These are phyloP conservation scores for Pogonomyrmex californicus DNA, from an alignment of 1,140 invertebrate genomes.

Conservation along the genomic window DNA sequence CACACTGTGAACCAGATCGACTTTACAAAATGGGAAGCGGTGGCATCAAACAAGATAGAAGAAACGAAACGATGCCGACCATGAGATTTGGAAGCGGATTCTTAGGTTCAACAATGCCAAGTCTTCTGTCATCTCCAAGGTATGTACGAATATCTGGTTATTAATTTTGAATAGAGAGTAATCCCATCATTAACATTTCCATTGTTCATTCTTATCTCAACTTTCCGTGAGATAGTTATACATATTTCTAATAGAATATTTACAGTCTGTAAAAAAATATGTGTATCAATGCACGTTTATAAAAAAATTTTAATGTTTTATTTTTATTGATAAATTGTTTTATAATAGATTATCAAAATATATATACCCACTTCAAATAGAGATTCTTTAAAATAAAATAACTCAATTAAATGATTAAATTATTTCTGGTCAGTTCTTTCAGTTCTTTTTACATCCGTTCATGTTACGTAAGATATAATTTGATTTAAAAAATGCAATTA, in stretches of 20 bases:
- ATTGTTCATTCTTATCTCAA: conserved; percentile 35
- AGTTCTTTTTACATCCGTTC: neutral
- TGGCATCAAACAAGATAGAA: neutral
- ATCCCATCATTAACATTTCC: conserved; percentile 17
- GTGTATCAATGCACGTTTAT: neutral
- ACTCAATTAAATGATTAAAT: neutral
- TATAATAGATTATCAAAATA: neutral
- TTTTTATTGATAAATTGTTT: neutral
- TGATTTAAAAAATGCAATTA: neutral
- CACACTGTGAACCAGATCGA: conserved; percentile 71
- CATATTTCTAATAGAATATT: neutral
- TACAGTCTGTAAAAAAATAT: conserved; percentile 1
- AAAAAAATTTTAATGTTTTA: neutral
- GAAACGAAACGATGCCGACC: conserved; percentile 29
- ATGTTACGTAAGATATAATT: conserved; percentile 6
- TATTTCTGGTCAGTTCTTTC: neutral
- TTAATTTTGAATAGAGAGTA: conserved; percentile 35
- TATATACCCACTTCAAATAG: neutral
- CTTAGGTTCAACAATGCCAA: conserved; percentile 35
- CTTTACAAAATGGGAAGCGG: conserved; percentile 45
- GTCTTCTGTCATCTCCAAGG: conserved; percentile 42
- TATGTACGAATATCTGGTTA: conserved; percentile 18
- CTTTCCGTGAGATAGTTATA: neutral
- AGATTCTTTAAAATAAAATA: conserved; percentile 3
- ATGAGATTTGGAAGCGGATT: conserved; percentile 44